A percentile compares a stretch with the other conserved stretches of the same genome.
phyloP scores from a whole-genome alignment of 2,113 vertebrate species.

The Stigmatopora nigra region DNA sequence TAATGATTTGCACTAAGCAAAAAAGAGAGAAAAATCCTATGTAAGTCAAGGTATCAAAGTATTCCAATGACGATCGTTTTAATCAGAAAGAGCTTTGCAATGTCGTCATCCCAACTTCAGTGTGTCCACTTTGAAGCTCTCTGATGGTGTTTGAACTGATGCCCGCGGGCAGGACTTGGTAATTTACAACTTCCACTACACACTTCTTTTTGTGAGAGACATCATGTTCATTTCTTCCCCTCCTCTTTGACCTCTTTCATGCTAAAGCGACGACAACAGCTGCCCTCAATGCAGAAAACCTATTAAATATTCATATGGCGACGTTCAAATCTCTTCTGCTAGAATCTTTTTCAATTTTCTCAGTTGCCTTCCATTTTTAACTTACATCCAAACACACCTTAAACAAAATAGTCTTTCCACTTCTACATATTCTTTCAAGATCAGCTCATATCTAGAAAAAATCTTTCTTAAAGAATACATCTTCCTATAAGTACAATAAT shows the following conservation, averaged over 20 bases:
- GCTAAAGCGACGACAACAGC: not conserved
- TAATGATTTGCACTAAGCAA: not conserved
- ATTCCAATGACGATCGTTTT: not conserved
- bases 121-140: not conserved
- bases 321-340: not conserved
- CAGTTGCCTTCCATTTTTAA: not conserved
- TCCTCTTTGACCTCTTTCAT: conserved; percentile 1
- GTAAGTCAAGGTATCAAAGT: not conserved
- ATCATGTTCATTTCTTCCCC: not conserved
- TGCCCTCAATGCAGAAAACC: not conserved
- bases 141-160: not conserved
- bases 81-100: not conserved
- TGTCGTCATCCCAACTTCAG: not conserved
- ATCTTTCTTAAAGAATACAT: not conserved
- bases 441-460: not conserved
- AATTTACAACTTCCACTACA: not conserved
- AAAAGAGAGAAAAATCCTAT: not conserved
- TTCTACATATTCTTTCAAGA: not conserved
- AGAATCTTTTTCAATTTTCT: not conserved
- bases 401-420: not conserved
- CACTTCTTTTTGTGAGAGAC: not conserved
- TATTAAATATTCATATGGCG: not conserved
- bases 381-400: not conserved
- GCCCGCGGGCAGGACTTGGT: not conserved
- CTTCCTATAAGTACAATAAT: not conserved